These are phyloP conservation scores for Arenaria interpres DNA, from an alignment of 2,113 vertebrate species.

Conservation along the genomic window DNA sequence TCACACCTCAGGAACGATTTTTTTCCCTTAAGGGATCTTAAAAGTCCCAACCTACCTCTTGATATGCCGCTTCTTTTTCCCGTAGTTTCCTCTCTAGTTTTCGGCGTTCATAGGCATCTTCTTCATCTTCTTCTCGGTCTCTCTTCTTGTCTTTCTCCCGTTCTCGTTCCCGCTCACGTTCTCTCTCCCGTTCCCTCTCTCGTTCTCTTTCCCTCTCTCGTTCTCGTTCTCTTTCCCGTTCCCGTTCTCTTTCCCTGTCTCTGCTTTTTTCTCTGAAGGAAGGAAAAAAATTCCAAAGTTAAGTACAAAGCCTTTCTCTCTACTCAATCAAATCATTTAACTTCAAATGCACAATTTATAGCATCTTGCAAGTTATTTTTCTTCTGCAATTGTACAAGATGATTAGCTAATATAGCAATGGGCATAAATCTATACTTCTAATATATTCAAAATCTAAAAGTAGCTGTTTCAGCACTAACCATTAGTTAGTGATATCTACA, in stretches of 20 bases:
- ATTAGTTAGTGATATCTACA: not conserved
- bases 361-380: not conserved
- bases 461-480: not conserved
- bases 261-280: constrained; percentile 81
- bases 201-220: constrained; percentile 80
- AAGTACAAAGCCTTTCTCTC: not conserved
- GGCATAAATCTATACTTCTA: not conserved
- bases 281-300: not conserved
- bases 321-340: not conserved
- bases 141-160: constrained; percentile 94
- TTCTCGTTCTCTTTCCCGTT: constrained; percentile 84
- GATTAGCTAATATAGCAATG: not conserved
- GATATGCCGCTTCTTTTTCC: constrained; percentile 98
- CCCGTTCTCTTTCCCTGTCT: constrained; percentile 81
- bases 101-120: constrained; percentile 92
- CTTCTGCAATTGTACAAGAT: not conserved
- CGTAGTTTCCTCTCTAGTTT: constrained; percentile 94
- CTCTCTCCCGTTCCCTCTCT: constrained; percentile 83
- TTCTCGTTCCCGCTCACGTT: constrained; percentile 88
- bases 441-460: not conserved
- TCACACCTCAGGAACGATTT: not conserved
- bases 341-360: not conserved
- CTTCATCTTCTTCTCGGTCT: constrained; percentile 93
- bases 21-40: not conserved
- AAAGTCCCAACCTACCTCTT: constrained; percentile 82